Base-by-base conservation (phyloP, 1,140 invertebrate genomes). In the Drosophila ercepeae region DNA sequence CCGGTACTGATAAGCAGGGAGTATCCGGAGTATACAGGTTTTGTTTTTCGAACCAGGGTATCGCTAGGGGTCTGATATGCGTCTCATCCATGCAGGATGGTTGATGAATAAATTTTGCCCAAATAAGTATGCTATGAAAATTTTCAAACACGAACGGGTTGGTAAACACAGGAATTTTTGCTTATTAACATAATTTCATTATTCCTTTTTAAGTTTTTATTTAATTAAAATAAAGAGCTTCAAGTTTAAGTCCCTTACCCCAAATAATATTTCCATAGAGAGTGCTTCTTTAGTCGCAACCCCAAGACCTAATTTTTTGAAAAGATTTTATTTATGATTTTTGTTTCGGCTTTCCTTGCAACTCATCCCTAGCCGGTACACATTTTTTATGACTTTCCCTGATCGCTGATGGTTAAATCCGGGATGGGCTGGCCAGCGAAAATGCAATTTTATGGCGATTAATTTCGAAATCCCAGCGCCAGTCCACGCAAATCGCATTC, bases 391-490 rank as follows among this genome's bases (percentile, higher is more conserved):
- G 41, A 63, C 44, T 36, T 61, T 73, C 42, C 19, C 52, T 81
- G 72, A 79, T 86, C 76, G 76, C 58, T 60, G 81, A 81, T 78
- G 29, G 25, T 11, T 11, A n/a, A 11, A 18, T 9, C 14, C 6
- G 14, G 48, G 27, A 6, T 3, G 36, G 36, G 21, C 3, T 21
- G 51, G 3, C 42, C 36, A 13, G 65, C 14, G 25, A 51, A 82
- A 88, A 88, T 88, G 82, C 74, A 88, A 88, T 88, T 88, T 88
- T 65, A 88, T 88, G 82, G 82, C 77, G 82, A 77, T 88, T 88
- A 88, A 88, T 88, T 88, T 64, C 86, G 69, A 82, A 88, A 89
- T 82, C 82, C 82, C 60, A 9, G 72, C 45, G 21, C 65, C 48
- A 50, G 45, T 34, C 34, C 29, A 50, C 27, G 45, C 51, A 70